phyloP scores from a whole-genome alignment of 2,888 invertebrate species.

The Desoria tigrina region DNA sequence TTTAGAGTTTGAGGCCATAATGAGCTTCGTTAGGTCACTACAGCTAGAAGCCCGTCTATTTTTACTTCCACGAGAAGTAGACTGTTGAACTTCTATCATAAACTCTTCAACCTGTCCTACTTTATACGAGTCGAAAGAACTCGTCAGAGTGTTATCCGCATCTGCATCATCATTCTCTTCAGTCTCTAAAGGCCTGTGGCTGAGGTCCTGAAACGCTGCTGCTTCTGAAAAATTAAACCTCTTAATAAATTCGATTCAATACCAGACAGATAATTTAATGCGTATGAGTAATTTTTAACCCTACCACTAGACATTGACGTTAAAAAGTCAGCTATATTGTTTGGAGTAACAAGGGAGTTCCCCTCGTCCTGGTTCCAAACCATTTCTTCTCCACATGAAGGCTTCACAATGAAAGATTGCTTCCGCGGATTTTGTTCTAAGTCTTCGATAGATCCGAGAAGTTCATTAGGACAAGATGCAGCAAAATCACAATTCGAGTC shows the following conservation, averaged over 20 bases:
- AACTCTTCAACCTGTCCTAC: neutral
- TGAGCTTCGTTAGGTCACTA: constrained; percentile 2
- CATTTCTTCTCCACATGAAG: constrained; percentile 15
- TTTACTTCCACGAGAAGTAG: neutral
- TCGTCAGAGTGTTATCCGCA: neutral
- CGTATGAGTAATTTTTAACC: no score
- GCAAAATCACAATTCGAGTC: neutral
- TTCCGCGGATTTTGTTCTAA: neutral
- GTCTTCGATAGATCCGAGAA: neutral
- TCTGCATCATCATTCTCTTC: constrained; percentile 2
- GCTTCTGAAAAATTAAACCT: no score
- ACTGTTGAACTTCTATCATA: no score
- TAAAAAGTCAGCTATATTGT: no score
- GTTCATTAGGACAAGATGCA: no score
- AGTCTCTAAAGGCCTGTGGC: no score
- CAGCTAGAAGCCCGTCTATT: constrained; percentile 15
- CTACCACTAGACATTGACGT: no score
- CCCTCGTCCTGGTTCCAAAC: constrained; percentile 8
- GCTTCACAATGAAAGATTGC: constrained; percentile 13
- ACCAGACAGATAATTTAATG: no score
- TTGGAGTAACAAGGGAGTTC: no score
- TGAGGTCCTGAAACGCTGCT: no score
- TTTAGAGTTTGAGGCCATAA: constrained; percentile 1
- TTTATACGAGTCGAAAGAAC: neutral
- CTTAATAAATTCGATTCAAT: no score